Evolutionary conservation across 2,888 invertebrate genomes (phyloP).

Genomic region (Conchocele bisecta): DNA sequence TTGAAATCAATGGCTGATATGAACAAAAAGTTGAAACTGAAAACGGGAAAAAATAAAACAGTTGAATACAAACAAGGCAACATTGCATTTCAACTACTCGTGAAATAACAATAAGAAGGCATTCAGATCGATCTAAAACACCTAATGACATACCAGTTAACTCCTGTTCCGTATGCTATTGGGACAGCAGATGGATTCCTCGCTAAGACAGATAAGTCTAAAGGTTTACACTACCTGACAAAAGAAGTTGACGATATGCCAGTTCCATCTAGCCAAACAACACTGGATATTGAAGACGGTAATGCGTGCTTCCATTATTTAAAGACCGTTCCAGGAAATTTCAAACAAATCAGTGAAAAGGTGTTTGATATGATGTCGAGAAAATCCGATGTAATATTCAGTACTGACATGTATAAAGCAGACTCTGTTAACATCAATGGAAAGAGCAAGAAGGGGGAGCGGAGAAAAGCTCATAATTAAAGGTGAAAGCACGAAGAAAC

Average conservation of each 20-base stretch:
- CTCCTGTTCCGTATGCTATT: no score
- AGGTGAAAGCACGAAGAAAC: constrained; percentile 23
- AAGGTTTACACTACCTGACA: no score
- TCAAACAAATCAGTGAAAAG: constrained; percentile 22
- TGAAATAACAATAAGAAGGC: constrained; percentile 4
- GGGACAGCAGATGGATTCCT: no score
- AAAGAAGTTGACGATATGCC: no score
- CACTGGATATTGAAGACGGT: constrained; percentile 18
- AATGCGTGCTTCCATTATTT: constrained; percentile 34
- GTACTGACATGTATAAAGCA: constrained; percentile 15
- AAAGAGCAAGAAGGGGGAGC: constrained; percentile 14
- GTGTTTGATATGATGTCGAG: constrained; percentile 32
- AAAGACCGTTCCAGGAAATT: constrained; percentile 22
- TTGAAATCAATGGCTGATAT: constrained; percentile 29
- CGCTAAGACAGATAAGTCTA: no score
- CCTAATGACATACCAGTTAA: no score
- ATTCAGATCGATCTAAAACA: neutral
- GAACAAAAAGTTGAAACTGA: constrained; percentile 29
- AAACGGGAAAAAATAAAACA: constrained; percentile 22
- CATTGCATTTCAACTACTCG: constrained; percentile 19
- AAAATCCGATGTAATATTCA: constrained; percentile 27
- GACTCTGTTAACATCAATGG: constrained; percentile 21
- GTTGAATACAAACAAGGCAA: constrained; percentile 35
- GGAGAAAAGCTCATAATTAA: constrained; percentile 16
- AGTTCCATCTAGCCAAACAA: no score